Evolutionary conservation across 2,888 invertebrate species (phyloP), one percentile per base, ranked within the genome.

Genomic region (Agrotis exclamationis): DNA sequence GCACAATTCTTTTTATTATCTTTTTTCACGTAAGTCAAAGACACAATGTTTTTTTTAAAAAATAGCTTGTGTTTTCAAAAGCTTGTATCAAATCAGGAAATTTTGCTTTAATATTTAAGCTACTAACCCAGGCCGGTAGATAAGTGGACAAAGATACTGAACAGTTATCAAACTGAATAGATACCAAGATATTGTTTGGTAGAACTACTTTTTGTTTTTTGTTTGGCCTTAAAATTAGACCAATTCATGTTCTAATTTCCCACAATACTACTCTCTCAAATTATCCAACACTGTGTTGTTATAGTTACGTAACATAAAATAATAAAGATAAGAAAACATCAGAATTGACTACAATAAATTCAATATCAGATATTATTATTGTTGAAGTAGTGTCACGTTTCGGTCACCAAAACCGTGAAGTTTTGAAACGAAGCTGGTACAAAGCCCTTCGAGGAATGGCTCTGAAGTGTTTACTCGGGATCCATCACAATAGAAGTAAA

Each of bases 401-500:
- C 80, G 83, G 86, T 86, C 84, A 86, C 85, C 86, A 86, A 89
- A 88, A 89, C 92, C 91, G 92, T 92, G 92, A 93, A 92, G 93
- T 92, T 93, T 93, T 93, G 94, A 93, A 93, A 93, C 89, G 88
- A 89, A 92, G 88, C 90, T 87, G 78, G 87, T 83, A 92, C 91
- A 93, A 94, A 91, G 89, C 82, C 88, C 85, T 96, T 96, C 96
- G 93, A 82, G 90, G 96, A 95, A 96, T 88, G 85, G 79, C 64
- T 71, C 73, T 91, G 78, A 76, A 95, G 95, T 96, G 95, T 96
- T 96, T 93, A 94, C 93, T 86, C 90, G 87, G 89, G 89, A 87
- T 85, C 87, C 86, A 80, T 88, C 89, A 96, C 95, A 96, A 96
- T 94, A 89, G 91, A 79, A 72, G 87, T 92, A 96, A 96, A 95